phyloP scores from a whole-genome alignment of 2,888 invertebrate genomes.

The Venustoraphidia nigricollis region DNA sequence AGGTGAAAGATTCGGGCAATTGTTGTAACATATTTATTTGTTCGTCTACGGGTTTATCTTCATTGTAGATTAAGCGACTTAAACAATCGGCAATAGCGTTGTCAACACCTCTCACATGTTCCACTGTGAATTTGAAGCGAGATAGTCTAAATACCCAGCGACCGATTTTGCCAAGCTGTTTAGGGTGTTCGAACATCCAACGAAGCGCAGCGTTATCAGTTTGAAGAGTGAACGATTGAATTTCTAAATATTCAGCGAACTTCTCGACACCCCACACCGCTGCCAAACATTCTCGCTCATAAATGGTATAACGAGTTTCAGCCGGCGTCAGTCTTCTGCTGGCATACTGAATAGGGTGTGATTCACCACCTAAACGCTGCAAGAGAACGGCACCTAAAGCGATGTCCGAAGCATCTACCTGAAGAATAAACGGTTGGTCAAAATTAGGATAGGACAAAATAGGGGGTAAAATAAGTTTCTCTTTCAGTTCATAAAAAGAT shows the following conservation, averaged over 20 bases:
- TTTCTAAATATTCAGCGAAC: background rate
- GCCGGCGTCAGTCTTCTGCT: background rate
- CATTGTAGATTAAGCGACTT: too few species aligned
- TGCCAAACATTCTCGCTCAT: background rate
- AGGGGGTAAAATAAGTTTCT: background rate
- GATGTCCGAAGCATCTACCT: background rate
- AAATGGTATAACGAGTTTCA: background rate
- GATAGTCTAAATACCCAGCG: too few species aligned
- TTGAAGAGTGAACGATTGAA: background rate
- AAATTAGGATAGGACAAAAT: background rate
- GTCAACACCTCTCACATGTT: too few species aligned
- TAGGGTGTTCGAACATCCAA: too few species aligned
- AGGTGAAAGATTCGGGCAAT: background rate
- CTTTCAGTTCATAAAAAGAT: background rate
- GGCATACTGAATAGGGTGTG: background rate
- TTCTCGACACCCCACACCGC: background rate
- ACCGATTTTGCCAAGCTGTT: too few species aligned
- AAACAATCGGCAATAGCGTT: too few species aligned
- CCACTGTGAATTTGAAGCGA: too few species aligned
- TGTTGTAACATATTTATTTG: too few species aligned
- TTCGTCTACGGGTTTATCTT: too few species aligned
- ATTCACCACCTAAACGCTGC: background rate
- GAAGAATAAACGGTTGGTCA: background rate
- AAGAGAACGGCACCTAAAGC: background rate
- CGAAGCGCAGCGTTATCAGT: too few species aligned